phyloP scores from a whole-genome alignment of 64 coral and sea anemone genomes.

The Orbicella faveolata region DNA sequence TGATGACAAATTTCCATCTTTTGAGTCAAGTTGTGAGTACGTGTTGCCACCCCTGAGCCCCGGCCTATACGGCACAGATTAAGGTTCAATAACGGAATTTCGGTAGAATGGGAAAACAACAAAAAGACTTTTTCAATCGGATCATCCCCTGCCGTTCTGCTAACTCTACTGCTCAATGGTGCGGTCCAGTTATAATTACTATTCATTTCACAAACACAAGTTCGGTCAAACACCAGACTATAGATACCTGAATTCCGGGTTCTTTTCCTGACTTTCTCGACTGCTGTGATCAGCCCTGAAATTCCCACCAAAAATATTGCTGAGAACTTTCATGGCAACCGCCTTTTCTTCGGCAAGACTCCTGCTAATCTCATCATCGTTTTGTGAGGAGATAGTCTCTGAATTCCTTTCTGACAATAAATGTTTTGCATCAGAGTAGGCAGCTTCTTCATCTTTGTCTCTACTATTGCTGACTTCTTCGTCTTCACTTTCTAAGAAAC shows the following conservation, averaged over 20 bases:
- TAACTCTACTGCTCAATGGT: too few relatives aligned
- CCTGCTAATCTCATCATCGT: conserved; percentile 56
- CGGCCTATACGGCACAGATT: too few relatives aligned
- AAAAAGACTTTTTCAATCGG: too few relatives aligned
- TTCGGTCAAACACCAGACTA: too few relatives aligned
- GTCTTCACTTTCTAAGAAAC: conserved; percentile 84
- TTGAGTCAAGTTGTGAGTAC: too few relatives aligned
- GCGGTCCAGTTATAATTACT: too few relatives aligned
- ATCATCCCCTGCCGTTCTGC: too few relatives aligned
- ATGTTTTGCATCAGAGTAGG: background rate
- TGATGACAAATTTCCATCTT: too few relatives aligned
- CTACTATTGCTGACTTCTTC: conserved; percentile 25
- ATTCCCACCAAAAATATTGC: conserved; percentile 65
- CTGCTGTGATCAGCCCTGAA: conserved; percentile 5
- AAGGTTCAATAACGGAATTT: too few relatives aligned
- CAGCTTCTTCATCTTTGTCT: background rate
- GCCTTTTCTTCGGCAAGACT: conserved; percentile 65
- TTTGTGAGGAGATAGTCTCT: background rate
- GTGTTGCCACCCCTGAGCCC: too few relatives aligned
- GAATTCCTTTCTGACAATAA: background rate
- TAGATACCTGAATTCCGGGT: conserved; percentile 10
- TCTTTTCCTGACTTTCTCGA: background rate
- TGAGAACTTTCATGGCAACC: conserved; percentile 72
- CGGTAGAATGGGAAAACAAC: too few relatives aligned
- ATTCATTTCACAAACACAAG: too few relatives aligned